Percentiles rank a stretch among this genome's conserved stretches.
These are phyloP conservation scores for Cololabis saira DNA, from an alignment of 2,113 vertebrate species.

Conservation along the genomic window DNA sequence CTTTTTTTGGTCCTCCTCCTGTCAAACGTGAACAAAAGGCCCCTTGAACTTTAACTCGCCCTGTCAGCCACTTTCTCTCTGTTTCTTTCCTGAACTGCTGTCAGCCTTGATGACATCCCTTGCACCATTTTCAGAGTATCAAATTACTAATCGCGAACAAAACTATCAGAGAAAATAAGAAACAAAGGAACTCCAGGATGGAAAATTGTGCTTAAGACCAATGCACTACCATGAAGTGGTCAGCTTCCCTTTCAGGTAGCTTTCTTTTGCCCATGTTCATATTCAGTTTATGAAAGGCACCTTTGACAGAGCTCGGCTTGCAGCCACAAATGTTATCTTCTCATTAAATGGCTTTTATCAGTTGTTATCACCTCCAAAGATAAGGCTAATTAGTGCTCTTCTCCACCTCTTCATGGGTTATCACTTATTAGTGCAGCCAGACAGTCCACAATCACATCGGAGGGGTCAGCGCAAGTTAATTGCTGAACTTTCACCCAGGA, in stretches of 20 bases:
- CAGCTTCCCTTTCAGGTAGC: neutral
- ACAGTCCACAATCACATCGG: neutral
- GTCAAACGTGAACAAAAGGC: too few relatives aligned
- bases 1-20: too few relatives aligned
- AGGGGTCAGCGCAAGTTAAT: neutral
- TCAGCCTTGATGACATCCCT: too few relatives aligned
- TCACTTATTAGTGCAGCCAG: neutral
- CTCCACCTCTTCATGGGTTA: neutral
- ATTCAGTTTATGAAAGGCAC: constrained; percentile 1
- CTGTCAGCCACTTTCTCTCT: too few relatives aligned
- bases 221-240: too few relatives aligned
- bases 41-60: too few relatives aligned
- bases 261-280: neutral
- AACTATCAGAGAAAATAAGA: too few relatives aligned
- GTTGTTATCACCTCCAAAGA: constrained; percentile 1
- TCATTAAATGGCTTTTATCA: constrained; percentile 9
- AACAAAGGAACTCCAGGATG: too few relatives aligned
- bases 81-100: too few relatives aligned
- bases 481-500: neutral
- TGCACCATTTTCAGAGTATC: too few relatives aligned
- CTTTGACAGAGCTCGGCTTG: neutral
- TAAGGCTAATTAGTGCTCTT: neutral
- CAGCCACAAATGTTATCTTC: constrained; percentile 1
- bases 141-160: too few relatives aligned
- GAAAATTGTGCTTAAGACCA: too few relatives aligned